Conservation (phyloP, 2,888 invertebrate species). For the Entomobrya proxima region DNA sequence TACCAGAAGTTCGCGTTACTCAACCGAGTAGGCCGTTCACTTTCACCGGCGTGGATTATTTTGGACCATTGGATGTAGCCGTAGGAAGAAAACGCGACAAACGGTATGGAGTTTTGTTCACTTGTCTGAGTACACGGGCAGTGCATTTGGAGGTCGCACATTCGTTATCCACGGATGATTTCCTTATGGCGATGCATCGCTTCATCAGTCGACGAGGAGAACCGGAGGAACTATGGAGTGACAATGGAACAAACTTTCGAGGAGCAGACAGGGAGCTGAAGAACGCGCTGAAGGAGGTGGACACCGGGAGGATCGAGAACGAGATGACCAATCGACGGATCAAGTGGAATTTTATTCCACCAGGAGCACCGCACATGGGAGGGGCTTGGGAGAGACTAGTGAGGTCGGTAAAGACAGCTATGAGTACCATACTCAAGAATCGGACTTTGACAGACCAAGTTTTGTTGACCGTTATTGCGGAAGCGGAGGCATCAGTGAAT, state of each 20-base stretch:
- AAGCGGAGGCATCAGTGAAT: slow-evolving; percentile 21
- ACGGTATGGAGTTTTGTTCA: no score
- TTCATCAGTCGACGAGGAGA: slow-evolving; percentile 17
- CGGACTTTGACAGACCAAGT: neutral
- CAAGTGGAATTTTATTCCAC: no score
- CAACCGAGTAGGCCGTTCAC: neutral
- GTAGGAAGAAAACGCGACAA: neutral
- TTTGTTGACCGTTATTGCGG: neutral
- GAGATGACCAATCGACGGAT: no score
- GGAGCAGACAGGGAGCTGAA: slow-evolving; percentile 16
- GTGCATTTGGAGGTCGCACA: slow-evolving; percentile 26
- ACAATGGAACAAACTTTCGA: slow-evolving; percentile 33
- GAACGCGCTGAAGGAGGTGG: neutral
- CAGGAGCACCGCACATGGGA: no score
- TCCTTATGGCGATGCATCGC: slow-evolving; percentile 44
- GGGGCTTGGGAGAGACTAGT: neutral
- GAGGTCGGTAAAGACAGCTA: neutral
- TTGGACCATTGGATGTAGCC: slow-evolving; percentile 39
- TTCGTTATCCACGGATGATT: neutral
- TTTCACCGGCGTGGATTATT: slow-evolving; percentile 35
- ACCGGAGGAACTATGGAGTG: slow-evolving; percentile 21
- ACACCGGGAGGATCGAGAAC: no score
- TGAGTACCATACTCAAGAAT: neutral
- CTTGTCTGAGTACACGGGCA: slow-evolving; percentile 22
- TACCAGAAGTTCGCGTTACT: neutral